These are phyloP conservation scores for Halocynthia roretzi DNA, from an alignment of 23 tunicate species.

Conservation along the genomic window DNA sequence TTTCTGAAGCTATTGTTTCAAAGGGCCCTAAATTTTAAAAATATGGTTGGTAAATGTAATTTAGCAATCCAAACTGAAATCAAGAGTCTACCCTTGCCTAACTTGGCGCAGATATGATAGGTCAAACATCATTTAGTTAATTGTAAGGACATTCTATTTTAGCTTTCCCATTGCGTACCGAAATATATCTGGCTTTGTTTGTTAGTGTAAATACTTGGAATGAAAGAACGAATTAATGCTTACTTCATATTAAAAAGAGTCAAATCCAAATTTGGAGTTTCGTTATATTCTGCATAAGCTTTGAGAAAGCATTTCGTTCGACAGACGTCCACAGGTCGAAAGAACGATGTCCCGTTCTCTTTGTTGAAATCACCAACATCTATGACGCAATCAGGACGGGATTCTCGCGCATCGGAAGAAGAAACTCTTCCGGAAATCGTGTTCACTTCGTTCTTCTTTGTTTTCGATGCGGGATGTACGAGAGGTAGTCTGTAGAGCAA, in stretches of 20 bases:
- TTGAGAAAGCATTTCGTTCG: conserved; percentile 45
- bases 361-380: not conserved
- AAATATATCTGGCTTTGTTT: too few species aligned
- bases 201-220: too few species aligned
- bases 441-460: not conserved
- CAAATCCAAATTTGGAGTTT: conserved; percentile 32
- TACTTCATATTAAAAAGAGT: conserved; percentile 43
- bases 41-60: too few species aligned
- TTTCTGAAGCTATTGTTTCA: not conserved
- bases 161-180: too few species aligned
- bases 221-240: conserved; percentile 16
- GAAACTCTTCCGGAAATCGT: not conserved
- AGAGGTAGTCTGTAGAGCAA: not conserved
- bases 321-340: conserved; percentile 40
- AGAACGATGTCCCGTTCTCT: conserved; percentile 12
- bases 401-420: not conserved
- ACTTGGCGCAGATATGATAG: too few species aligned
- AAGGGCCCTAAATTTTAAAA: too few species aligned
- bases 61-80: too few species aligned
- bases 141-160: too few species aligned
- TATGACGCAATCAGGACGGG: conserved; percentile 4
- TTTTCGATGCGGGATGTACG: not conserved
- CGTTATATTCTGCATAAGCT: conserved; percentile 46
- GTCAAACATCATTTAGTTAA: too few species aligned
- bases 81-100: too few species aligned